phyloP scores from a whole-genome alignment of 2,113 vertebrate genomes.

The Acrocephalus arundinaceus region DNA sequence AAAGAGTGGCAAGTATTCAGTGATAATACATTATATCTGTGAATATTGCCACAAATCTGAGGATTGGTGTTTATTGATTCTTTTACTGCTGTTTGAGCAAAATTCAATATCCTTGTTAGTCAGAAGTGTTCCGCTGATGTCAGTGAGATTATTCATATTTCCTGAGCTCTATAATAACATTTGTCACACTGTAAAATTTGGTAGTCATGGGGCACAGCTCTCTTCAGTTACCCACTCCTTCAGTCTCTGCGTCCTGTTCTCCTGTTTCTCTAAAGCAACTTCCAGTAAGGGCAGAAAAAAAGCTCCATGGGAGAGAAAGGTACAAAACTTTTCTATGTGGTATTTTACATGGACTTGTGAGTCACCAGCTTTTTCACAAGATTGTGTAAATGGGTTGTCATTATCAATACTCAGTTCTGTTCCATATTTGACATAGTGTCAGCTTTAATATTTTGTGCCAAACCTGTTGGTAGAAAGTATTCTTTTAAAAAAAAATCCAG shows the following conservation, averaged over 20 bases:
- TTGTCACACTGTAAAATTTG: background rate
- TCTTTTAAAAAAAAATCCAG: background rate
- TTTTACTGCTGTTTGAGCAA: background rate
- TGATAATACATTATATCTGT: background rate
- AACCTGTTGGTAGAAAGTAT: background rate
- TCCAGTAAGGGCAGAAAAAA: background rate
- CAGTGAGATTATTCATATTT: constrained; percentile 28
- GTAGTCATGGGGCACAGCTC: background rate
- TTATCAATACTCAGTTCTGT: background rate
- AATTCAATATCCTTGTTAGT: background rate
- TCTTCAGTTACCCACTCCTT: background rate
- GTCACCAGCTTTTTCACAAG: background rate
- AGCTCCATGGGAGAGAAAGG: background rate
- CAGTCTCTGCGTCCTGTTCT: background rate
- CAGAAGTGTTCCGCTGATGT: background rate
- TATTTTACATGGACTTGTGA: background rate
- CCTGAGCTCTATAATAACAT: background rate
- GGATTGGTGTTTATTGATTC: background rate
- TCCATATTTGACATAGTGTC: background rate
- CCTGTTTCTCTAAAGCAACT: background rate
- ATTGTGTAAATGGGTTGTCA: background rate
- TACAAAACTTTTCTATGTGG: background rate
- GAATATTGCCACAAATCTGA: background rate
- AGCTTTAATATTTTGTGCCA: background rate
- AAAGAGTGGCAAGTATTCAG: background rate